Base-by-base conservation (phyloP, 2,888 invertebrate species). In the Diaphora mendica region DNA sequence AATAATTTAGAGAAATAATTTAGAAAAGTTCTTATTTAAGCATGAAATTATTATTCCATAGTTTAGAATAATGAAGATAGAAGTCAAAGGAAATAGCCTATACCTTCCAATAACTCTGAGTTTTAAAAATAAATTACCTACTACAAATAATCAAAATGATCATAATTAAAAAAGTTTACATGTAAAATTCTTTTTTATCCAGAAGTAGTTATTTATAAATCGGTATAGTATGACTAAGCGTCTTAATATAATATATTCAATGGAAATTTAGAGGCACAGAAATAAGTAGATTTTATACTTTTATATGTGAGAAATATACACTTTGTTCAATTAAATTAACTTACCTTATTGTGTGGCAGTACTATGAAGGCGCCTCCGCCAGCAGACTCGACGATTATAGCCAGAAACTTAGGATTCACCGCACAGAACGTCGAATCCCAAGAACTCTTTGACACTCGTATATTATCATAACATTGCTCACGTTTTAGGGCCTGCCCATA, bases 381-480 rank as follows among this genome's bases (percentile, higher is more conserved):
- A 74, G 99, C 99, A 72, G 99, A 99, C 94, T 99, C 99, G 68
- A 99, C 99, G 91, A 99, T 99, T 89, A 99, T 98, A 83, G 99
- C 99, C 91, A 99, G 96, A 96, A 99, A 99, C 95, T 99, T 99
- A 70, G 99, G 99, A 96, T 99, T 99, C 88, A 99, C 99, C 85
- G 99, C 99, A 96, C 99, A 99, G 95, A 99, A 99, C 83, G 99
- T 99, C 79, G 99, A 99, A 93, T 99, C 99, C 98, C 99, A 99
- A 72, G 99, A 99, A 91, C 99, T 99, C 94, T 99, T 99, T 81
- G 99, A 99, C 82, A 99, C 99, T 92, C 99, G 96, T 89, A 99
- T 97, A 95, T 99, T 99, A 96, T 99, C 99, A 96, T 99, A 99
- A 96, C 99, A 99, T 96, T 99, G 98, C 93, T 99, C 99, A 93